Evolutionary conservation across 2,797 vertebrate species (phyloP), one percentile per base, ranked within the genome.

Genomic region (Hypotaenidia okinawae): DNA sequence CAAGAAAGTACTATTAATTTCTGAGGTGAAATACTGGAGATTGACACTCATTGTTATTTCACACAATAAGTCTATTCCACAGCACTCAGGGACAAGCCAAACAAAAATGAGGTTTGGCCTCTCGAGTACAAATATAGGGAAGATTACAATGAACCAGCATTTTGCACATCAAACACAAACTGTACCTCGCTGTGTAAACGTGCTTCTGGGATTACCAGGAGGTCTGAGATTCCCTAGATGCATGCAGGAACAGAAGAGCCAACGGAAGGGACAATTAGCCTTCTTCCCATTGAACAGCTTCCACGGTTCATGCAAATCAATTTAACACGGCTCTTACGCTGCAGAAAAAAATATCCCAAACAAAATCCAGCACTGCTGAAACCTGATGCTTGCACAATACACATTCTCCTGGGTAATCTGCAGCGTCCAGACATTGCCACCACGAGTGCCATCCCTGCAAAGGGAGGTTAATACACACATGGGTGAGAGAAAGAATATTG

Each of bases 1-100:
- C 84, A 66, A 74, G 90, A 89, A 96, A 96, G 59, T 67, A 91
- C 87, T 93, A 95, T 91, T 97, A 95, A 94, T 94, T 96, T 96
- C 15, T 11, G 77, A 97, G 89, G 81, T 94, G 88, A 93, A 95
- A 54, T 59, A 73, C 18, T 59, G 75, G 79, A 96, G 97, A 96
- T 33, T 95, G 85, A 96, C 95, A 88, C 74, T 90, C 73, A 37
- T 1, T 13, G 72, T 91, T 96, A 97, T 96, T 95, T 95, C 21
- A 7, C 66, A 87, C 92, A 94, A 27, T 88, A 94, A 95, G 54
- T 49, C 85, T 84, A 64, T 72, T 92, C 92, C 93, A 64, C 7
- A 55, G 85, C 33, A 57, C 47, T 90, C 32, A 3, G 30, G 63
- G 87, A 93, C 52, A 91, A 92, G 52, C 21, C 27, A 64, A 96